Conservation (phyloP, 2,113 vertebrate genomes). For the Phalacrocorax carbo region DNA sequence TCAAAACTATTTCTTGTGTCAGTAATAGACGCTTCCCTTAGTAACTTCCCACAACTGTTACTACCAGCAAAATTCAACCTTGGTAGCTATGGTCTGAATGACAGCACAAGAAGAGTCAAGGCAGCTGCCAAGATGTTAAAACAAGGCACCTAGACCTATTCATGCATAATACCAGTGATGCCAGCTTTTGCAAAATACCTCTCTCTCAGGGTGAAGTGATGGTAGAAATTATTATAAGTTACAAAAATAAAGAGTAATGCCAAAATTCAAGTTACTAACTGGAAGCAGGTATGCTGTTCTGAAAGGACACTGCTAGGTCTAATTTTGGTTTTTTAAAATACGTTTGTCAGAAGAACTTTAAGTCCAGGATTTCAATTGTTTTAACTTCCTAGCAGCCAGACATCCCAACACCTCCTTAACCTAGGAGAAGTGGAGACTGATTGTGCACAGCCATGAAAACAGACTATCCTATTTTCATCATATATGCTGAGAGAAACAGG, state of each 20-base stretch:
- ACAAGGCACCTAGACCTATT: neutral
- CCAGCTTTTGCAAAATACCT: neutral
- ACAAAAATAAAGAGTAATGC: neutral
- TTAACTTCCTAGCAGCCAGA: neutral
- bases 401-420: neutral
- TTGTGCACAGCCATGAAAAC: neutral
- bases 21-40: neutral
- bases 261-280: neutral
- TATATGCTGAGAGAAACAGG: neutral
- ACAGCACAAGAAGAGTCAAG: slow-evolving; percentile 27
- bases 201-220: neutral
- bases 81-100: neutral
- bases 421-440: neutral
- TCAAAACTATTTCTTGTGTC: slow-evolving; percentile 19
- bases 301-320: neutral
- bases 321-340: neutral
- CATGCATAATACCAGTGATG: neutral
- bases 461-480: neutral
- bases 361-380: neutral
- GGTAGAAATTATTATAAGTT: neutral
- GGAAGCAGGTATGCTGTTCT: neutral
- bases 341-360: neutral
- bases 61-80: neutral
- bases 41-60: slow-evolving; percentile 5
- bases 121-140: slow-evolving; percentile 18